These are phyloP conservation scores for Brachyistius frenatus DNA, from an alignment of 2,113 vertebrate species.

Conservation along the genomic window DNA sequence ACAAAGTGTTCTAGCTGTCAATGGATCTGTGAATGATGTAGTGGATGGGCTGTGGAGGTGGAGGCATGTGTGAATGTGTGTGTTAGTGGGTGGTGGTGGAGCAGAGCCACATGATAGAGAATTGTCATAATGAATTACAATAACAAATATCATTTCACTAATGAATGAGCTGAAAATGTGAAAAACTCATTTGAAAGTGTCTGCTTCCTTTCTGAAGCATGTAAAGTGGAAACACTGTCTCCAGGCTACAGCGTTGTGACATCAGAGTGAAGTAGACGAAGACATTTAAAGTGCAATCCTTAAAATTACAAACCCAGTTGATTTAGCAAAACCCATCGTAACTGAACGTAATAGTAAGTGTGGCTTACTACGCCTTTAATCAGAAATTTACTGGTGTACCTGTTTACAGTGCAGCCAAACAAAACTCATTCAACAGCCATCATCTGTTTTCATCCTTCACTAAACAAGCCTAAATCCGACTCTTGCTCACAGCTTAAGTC, in stretches of 20 bases:
- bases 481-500: too few relatives aligned
- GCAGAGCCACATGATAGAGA: background rate
- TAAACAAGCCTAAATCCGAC: too few relatives aligned
- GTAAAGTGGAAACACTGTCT: background rate
- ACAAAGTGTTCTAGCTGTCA: constrained; percentile 62
- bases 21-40: constrained; percentile 39
- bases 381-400: background rate
- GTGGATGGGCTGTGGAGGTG: background rate
- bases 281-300: too few relatives aligned
- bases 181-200: constrained; percentile 20
- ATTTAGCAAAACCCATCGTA: too few relatives aligned
- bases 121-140: background rate
- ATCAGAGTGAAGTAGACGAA: too few relatives aligned
- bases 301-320: too few relatives aligned
- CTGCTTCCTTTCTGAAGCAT: background rate
- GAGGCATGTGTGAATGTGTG: constrained; percentile 6
- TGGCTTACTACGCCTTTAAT: too few relatives aligned
- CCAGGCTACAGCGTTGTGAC: too few relatives aligned
- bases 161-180: constrained; percentile 30
- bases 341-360: too few relatives aligned
- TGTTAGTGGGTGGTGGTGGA: constrained; percentile 11
- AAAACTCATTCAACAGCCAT: background rate
- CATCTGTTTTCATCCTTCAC: constrained; percentile 16
- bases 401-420: background rate
- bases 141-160: constrained; percentile 24